phyloP scores from a whole-genome alignment of 2,113 vertebrate genomes.

The Seriola aureovittata region DNA sequence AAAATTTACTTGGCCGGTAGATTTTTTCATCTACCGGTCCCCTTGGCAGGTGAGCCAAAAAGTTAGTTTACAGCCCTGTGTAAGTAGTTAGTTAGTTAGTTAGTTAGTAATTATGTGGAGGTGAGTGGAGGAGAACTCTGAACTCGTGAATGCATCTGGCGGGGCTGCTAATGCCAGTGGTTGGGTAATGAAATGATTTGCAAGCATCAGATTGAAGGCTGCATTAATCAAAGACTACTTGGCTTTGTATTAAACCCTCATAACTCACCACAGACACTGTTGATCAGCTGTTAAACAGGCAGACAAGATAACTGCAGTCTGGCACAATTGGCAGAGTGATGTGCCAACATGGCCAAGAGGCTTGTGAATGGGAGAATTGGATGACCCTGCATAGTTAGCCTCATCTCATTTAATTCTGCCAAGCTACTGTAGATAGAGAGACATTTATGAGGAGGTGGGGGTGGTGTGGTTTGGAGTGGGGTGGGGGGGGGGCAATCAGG shows the following conservation, averaged over 20 bases:
- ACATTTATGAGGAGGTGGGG: constrained; percentile 27
- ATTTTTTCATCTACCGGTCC: too few relatives aligned
- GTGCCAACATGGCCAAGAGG: constrained; percentile 64
- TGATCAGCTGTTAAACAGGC: constrained; percentile 60
- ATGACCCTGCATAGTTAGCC: constrained; percentile 70
- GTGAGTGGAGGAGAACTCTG: background rate
- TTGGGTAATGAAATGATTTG: background rate
- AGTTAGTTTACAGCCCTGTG: too few relatives aligned
- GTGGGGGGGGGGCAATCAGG: constrained; percentile 32
- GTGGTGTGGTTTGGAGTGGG: too few relatives aligned
- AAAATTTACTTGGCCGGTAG: too few relatives aligned
- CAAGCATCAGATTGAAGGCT: constrained; percentile 11
- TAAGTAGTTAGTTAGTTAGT: background rate
- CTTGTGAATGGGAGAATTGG: constrained; percentile 74
- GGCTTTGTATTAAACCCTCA: constrained; percentile 58
- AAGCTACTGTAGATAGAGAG: constrained; percentile 54
- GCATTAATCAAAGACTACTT: constrained; percentile 54
- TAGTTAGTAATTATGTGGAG: background rate
- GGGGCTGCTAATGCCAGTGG: background rate
- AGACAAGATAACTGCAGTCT: constrained; percentile 63
- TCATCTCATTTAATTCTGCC: constrained; percentile 57
- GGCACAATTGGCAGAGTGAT: constrained; percentile 66
- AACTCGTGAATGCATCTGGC: background rate
- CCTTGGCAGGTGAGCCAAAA: too few relatives aligned
- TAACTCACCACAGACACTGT: constrained; percentile 65